phyloP scores from a whole-genome alignment of 1,140 invertebrate genomes.

The Ceratoteleas bidentatus region DNA sequence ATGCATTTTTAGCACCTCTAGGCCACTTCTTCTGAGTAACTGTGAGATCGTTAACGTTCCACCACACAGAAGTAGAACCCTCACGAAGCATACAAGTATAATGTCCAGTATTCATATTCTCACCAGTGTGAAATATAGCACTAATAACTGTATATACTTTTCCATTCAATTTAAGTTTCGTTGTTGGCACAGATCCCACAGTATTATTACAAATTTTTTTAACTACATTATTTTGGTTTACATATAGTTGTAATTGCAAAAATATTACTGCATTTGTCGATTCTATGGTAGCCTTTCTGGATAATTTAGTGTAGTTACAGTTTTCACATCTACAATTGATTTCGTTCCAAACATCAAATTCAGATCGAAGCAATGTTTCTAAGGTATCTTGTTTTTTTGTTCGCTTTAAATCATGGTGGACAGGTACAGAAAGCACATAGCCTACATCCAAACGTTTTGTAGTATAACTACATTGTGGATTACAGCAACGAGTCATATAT shows the following conservation, averaged over 20 bases:
- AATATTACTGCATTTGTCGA: not conserved
- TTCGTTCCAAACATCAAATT: not conserved
- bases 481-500: not conserved
- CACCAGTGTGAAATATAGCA: slow-evolving; percentile 8
- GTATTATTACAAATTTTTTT: slow-evolving; percentile 2
- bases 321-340: not conserved
- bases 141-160: slow-evolving; percentile 7
- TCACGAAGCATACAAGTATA: not conserved
- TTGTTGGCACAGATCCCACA: not conserved
- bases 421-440: not conserved
- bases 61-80: not conserved
- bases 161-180: slow-evolving; percentile 1
- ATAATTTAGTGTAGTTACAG: not conserved
- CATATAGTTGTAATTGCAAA: not conserved
- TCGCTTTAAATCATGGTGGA: not conserved
- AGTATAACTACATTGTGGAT: not conserved
- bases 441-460: not conserved
- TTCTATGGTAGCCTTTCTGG: not conserved
- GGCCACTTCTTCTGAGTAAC: not conserved
- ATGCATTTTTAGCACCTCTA: slow-evolving; percentile 4
- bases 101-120: not conserved
- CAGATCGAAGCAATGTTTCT: not conserved
- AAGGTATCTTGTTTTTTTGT: not conserved
- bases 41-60: not conserved
- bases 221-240: not conserved